Conservation (phyloP, 2,888 invertebrate species). For the Pseudococcus longispinus region DNA sequence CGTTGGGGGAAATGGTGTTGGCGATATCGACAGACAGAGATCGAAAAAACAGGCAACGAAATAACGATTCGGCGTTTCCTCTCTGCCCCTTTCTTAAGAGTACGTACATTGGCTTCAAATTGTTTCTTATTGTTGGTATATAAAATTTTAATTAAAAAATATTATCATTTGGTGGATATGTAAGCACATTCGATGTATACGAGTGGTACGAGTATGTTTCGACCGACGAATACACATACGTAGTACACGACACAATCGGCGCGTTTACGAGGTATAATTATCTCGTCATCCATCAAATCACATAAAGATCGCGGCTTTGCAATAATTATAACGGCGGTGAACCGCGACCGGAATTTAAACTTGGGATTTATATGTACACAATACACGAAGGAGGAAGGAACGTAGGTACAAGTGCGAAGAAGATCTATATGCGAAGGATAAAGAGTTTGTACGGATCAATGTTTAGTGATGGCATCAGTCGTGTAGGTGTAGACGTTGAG, state of each 20-base stretch:
- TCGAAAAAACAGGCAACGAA: not conserved
- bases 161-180: not conserved
- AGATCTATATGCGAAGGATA: no score
- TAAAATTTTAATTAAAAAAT: conserved; percentile 36
- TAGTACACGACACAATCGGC: not conserved
- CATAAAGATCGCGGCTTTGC: not conserved
- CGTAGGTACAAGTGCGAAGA: no score
- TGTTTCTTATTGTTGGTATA: not conserved
- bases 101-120: not conserved
- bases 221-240: not conserved
- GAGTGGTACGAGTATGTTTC: not conserved
- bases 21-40: not conserved
- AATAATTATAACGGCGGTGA: conserved; percentile 26
- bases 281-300: conserved; percentile 31
- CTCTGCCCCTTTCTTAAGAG: not conserved
- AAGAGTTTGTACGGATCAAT: not conserved
- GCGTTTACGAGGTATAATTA: conserved; percentile 26
- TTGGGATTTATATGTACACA: not conserved
- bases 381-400: no score
- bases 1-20: not conserved
- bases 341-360: conserved; percentile 11
- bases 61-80: not conserved
- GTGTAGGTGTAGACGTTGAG: not conserved
- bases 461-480: not conserved
- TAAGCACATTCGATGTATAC: not conserved